phyloP scores from a whole-genome alignment of 2,888 invertebrate genomes.

The Andrena marginata region DNA sequence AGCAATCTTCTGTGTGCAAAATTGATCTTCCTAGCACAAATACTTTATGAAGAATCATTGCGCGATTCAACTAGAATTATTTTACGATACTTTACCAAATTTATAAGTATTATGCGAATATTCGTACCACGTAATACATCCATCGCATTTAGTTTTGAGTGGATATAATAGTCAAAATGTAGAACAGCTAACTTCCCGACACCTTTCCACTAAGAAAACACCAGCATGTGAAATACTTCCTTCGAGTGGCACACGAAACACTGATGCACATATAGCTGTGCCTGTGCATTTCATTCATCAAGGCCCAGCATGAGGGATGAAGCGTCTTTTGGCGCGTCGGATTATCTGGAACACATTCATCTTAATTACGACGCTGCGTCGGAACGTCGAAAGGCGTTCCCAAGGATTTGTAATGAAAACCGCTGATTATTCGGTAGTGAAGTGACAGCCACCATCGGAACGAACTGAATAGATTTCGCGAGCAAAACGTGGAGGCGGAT shows the following conservation, averaged over 20 bases:
- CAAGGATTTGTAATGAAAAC: slow-evolving; percentile 32
- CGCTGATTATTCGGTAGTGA: slow-evolving; percentile 24
- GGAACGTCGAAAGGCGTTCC: slow-evolving; percentile 27
- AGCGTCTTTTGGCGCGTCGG: slow-evolving; percentile 18
- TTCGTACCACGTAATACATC: no score
- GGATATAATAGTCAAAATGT: no score
- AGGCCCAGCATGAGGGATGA: slow-evolving; percentile 19
- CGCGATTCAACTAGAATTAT: no score
- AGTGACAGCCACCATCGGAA: neutral
- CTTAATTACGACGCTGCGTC: slow-evolving; percentile 35
- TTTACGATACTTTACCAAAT: no score
- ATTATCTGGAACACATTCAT: slow-evolving; percentile 46
- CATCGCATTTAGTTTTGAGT: no score
- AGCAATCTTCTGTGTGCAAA: no score
- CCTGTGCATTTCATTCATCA: slow-evolving; percentile 28
- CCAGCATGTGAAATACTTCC: neutral
- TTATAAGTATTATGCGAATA: no score
- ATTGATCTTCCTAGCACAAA: no score
- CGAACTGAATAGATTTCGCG: slow-evolving; percentile 22
- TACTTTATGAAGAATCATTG: no score
- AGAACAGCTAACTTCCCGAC: no score
- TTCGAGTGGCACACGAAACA: slow-evolving; percentile 3
- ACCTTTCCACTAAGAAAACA: no score
- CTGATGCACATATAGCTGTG: neutral
- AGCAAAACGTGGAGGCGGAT: slow-evolving; percentile 5